These are phyloP conservation scores for Hydroisotoma schaefferi DNA, from an alignment of 2,888 invertebrate genomes.

Conservation along the genomic window DNA sequence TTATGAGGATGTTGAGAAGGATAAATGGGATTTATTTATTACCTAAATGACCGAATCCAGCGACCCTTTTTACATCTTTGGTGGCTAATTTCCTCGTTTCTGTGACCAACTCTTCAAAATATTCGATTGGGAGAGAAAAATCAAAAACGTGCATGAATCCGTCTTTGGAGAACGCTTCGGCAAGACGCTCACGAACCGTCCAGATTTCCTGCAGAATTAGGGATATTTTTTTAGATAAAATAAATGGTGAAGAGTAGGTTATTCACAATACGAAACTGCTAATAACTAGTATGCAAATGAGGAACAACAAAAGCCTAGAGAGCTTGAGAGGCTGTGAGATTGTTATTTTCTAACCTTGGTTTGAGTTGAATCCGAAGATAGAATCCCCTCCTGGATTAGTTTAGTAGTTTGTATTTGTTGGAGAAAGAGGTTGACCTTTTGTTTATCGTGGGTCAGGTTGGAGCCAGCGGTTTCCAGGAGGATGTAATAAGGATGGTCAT, in stretches of 20 bases:
- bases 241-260: too few relatives aligned
- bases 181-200: constrained; percentile 79
- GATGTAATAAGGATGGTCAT: constrained; percentile 69
- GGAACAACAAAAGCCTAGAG: too few relatives aligned
- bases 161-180: constrained; percentile 68
- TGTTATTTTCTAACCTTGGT: constrained; percentile 57
- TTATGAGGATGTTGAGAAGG: background rate
- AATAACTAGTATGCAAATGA: too few relatives aligned
- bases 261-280: too few relatives aligned
- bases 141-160: constrained; percentile 96
- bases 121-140: constrained; percentile 76
- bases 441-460: constrained; percentile 75
- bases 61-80: constrained; percentile 61
- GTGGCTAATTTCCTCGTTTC: constrained; percentile 63
- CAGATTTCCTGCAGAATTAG: constrained; percentile 64
- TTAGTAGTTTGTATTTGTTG: constrained; percentile 65
- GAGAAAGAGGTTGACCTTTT: constrained; percentile 76
- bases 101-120: constrained; percentile 80
- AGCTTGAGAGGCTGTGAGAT: too few relatives aligned
- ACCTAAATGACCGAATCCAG: constrained; percentile 97
- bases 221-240: background rate
- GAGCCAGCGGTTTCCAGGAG: constrained; percentile 86
- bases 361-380: constrained; percentile 69
- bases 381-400: constrained; percentile 74
- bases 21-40: constrained; percentile 29